Evolutionary conservation across 2,888 invertebrate species (phyloP).

Genomic region (Phoenoteleia sp.): DNA sequence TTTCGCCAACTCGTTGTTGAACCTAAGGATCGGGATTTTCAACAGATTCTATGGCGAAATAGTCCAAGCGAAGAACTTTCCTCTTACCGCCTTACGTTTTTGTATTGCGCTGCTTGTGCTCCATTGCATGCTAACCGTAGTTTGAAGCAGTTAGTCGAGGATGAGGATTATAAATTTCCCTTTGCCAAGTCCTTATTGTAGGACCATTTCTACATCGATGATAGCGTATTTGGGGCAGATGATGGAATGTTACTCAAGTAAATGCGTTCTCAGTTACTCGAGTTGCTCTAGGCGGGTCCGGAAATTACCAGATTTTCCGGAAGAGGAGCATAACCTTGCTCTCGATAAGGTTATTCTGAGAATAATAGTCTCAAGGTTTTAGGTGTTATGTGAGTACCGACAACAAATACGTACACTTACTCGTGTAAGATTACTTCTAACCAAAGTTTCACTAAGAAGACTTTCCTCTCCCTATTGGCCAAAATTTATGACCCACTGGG

Average conservation of each 20-base stretch:
- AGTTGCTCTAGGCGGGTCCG: slow-evolving; percentile 3
- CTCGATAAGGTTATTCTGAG: not conserved
- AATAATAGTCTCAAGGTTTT: not conserved
- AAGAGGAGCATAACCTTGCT: not conserved
- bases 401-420: too few relatives aligned
- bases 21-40: not conserved
- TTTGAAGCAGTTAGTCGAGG: too few relatives aligned
- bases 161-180: not conserved
- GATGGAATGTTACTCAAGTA: not conserved
- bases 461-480: not conserved
- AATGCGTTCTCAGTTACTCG: not conserved
- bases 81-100: not conserved
- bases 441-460: not conserved
- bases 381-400: not conserved
- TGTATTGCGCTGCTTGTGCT: too few relatives aligned
- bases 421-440: too few relatives aligned
- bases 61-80: not conserved
- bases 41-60: slow-evolving; percentile 24
- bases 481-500: slow-evolving; percentile 1
- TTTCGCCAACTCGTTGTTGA: slow-evolving; percentile 44
- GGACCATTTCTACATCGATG: not conserved
- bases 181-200: not conserved
- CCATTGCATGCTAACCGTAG: not conserved
- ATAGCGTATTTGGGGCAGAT: not conserved
- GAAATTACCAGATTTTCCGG: not conserved